Percentiles rank a stretch among this genome's conserved stretches.
These are phyloP conservation scores for Drosophila punjabiensis DNA, from an alignment of 1,140 invertebrate genomes.

Conservation along the genomic window DNA sequence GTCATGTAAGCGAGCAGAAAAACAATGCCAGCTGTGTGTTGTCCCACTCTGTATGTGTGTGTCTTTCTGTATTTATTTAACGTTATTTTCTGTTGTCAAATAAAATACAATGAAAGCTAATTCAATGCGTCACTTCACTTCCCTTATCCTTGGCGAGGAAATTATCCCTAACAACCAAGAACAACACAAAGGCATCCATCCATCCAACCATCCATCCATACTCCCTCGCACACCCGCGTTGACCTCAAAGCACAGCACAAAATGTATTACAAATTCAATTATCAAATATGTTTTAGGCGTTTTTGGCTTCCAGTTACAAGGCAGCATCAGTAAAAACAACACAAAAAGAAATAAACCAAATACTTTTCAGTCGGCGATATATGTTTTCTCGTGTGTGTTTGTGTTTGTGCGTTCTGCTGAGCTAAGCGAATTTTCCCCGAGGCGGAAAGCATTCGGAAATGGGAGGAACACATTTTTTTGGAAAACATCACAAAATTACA, in stretches of 20 bases:
- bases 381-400: too few species aligned
- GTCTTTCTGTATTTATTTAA: conserved; percentile 68
- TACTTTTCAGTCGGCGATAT: conserved; percentile 44
- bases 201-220: neutral
- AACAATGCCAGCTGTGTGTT: conserved; percentile 37
- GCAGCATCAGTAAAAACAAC: conserved; percentile 22
- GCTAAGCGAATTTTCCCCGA: conserved; percentile 13
- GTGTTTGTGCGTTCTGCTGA: conserved; percentile 2
- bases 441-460: conserved; percentile 36
- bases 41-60: conserved; percentile 17
- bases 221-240: neutral
- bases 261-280: conserved; percentile 81
- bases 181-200: conserved; percentile 39
- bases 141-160: conserved; percentile 9
- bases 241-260: conserved; percentile 58
- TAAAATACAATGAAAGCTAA: conserved; percentile 63
- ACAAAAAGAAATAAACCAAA: conserved; percentile 22
- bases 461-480: conserved; percentile 27
- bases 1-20: conserved; percentile 42
- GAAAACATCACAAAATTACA: conserved; percentile 34
- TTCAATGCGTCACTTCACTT: conserved; percentile 53
- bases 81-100: conserved; percentile 75
- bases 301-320: conserved; percentile 44
- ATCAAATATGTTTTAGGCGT: conserved; percentile 72
- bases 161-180: conserved; percentile 57